Evolutionary conservation across 2,797 vertebrate species (phyloP).

Genomic region (Jordanella pulchra): DNA sequence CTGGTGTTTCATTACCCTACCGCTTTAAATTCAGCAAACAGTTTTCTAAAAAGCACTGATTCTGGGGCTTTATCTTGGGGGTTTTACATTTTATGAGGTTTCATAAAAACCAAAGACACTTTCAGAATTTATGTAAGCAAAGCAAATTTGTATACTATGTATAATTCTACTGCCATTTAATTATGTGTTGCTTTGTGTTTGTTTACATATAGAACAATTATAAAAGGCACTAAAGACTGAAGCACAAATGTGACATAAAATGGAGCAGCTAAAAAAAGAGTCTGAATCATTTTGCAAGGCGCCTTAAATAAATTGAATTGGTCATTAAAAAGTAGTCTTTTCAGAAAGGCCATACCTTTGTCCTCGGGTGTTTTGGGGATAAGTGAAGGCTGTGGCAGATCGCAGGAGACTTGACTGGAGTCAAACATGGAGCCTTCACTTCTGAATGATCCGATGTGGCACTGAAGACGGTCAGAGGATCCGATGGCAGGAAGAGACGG

Average conservation of each 20-base stretch:
- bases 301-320: neutral
- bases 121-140: neutral
- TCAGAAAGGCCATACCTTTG: conserved; percentile 80
- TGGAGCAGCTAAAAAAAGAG: neutral
- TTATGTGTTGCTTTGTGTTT: neutral
- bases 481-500: conserved; percentile 73
- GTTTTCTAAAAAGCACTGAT: neutral
- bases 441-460: conserved; percentile 54
- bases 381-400: conserved; percentile 64
- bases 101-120: neutral
- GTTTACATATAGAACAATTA: neutral
- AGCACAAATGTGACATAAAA: neutral
- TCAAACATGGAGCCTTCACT: conserved; percentile 69
- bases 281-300: neutral
- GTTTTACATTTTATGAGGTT: neutral
- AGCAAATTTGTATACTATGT: neutral
- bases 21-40: neutral
- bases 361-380: conserved; percentile 83
- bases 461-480: conserved; percentile 69
- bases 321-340: conserved; percentile 7
- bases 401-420: conserved; percentile 74
- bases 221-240: neutral
- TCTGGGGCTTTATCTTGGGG: neutral
- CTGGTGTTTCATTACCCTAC: no score
- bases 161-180: neutral